Evolutionary conservation across 2,888 invertebrate genomes (phyloP).

Genomic region (Dichetophora obliterata): DNA sequence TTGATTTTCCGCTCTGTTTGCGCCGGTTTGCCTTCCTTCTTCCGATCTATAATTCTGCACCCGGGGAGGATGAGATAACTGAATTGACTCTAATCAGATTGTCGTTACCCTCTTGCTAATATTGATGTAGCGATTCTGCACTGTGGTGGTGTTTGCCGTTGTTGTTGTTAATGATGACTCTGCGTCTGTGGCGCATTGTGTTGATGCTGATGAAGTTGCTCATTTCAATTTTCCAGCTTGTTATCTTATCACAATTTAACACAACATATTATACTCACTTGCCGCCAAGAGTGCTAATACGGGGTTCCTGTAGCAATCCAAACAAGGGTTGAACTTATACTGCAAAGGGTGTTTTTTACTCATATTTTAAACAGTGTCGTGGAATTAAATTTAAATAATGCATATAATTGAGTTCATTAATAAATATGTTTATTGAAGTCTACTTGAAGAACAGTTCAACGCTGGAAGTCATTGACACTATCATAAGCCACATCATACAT

Average conservation of each 20-base stretch:
- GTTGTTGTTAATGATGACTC: background rate
- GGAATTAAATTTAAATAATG: background rate
- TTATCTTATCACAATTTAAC: slow-evolving; percentile 45
- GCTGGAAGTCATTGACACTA: background rate
- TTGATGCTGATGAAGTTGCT: slow-evolving; percentile 37
- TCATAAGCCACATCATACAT: background rate
- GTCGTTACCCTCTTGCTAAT: background rate
- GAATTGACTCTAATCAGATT: slow-evolving; percentile 44
- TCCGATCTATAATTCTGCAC: background rate
- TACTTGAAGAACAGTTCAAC: no score
- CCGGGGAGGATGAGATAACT: slow-evolving; percentile 38
- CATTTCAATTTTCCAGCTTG: slow-evolving; percentile 49
- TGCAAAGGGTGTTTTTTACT: background rate
- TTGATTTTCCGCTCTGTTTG: slow-evolving; percentile 28
- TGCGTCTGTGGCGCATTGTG: slow-evolving; percentile 12
- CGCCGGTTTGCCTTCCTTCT: background rate
- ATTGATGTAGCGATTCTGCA: background rate
- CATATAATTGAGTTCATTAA: background rate
- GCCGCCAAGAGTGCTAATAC: background rate
- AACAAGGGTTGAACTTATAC: background rate
- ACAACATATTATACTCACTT: slow-evolving; percentile 17
- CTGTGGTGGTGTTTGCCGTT: background rate
- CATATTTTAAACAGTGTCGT: background rate
- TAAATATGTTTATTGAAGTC: no score
- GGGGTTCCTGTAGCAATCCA: no score